Percentiles rank a stretch among this genome's conserved stretches.
phyloP scores from a whole-genome alignment of 2,797 vertebrate species.

The Monodelphis domestica region DNA sequence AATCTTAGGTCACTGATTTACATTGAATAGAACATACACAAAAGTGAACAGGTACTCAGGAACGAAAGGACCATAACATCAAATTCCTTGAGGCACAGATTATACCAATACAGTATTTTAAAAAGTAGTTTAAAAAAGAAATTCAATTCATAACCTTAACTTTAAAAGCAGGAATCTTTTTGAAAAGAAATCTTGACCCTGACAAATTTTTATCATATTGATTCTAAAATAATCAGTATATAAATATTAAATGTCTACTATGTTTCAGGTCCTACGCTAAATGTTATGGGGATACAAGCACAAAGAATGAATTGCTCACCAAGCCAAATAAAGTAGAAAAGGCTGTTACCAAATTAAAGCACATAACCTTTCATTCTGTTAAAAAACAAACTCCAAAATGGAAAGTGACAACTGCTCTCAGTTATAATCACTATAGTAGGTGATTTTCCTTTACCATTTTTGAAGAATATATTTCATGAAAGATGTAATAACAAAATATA shows the following conservation, averaged over 20 bases:
- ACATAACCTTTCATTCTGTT: neutral
- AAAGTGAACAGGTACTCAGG: neutral
- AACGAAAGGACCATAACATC: neutral
- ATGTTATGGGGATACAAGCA: neutral
- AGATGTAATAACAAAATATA: neutral
- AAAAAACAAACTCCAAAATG: neutral
- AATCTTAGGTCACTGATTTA: neutral
- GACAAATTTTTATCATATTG: neutral
- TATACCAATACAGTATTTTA: neutral
- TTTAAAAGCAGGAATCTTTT: neutral
- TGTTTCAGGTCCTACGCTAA: neutral
- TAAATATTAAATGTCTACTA: neutral
- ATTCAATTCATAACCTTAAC: neutral
- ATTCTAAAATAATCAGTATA: neutral
- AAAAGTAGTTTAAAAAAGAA: neutral
- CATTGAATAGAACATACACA: neutral
- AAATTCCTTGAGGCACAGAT: neutral
- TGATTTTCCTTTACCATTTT: neutral
- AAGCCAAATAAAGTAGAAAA: neutral
- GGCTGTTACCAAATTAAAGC: neutral
- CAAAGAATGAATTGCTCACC: neutral
- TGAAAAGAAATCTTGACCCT: neutral
- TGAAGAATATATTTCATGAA: neutral
- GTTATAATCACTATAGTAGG: neutral
- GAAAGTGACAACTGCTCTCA: neutral